Conservation (phyloP, 2,888 invertebrate species). For the Macaria notata region DNA sequence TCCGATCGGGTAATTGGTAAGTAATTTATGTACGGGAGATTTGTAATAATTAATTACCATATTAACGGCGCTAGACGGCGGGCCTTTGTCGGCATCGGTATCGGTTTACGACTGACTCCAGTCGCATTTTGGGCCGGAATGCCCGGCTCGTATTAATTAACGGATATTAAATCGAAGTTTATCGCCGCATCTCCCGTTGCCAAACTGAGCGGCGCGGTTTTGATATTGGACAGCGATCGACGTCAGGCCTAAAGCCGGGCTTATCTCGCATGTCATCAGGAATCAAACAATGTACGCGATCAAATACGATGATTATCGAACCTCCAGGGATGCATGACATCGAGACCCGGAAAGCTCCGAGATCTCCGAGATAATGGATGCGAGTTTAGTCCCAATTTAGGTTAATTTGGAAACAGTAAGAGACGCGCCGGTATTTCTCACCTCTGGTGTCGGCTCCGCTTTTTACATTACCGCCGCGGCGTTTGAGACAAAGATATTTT, state of each 20-base stretch:
- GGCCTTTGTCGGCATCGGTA: conserved; percentile 74
- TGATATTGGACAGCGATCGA: conserved; percentile 60
- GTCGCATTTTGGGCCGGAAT: conserved; percentile 73
- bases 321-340: conserved; percentile 46
- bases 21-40: conserved; percentile 70
- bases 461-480: conserved; percentile 71
- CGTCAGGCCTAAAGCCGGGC: conserved; percentile 56
- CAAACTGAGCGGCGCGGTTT: conserved; percentile 73
- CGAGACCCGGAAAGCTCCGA: conserved; percentile 42
- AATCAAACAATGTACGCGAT: conserved; percentile 77
- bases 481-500: conserved; percentile 80
- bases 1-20: conserved; percentile 58
- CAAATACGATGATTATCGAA: conserved; percentile 71
- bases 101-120: conserved; percentile 74
- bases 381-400: conserved; percentile 56
- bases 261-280: conserved; percentile 76
- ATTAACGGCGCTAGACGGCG: conserved; percentile 72
- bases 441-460: conserved; percentile 68
- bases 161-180: conserved; percentile 80
- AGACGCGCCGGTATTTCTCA: conserved; percentile 72
- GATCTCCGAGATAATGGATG: conserved; percentile 39
- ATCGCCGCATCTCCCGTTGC: conserved; percentile 78
- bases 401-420: conserved; percentile 59
- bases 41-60: conserved; percentile 80
- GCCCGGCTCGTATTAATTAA: conserved; percentile 79